Percentiles rank a stretch among this genome's conserved stretches.
Conservation (phyloP, 2,113 vertebrate genomes). For the Oophaga pumilio region DNA sequence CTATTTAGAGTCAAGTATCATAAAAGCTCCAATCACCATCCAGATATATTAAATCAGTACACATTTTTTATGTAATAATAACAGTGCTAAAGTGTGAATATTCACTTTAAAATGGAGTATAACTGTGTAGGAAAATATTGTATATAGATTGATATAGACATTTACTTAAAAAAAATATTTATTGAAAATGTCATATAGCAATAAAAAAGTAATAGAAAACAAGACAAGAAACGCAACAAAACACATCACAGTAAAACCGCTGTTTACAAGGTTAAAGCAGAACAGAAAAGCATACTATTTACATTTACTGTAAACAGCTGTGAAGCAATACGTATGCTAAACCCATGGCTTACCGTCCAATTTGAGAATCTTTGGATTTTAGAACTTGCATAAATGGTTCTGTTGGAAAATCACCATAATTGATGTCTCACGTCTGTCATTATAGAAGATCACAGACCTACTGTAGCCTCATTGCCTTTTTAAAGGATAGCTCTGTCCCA, state of each 20-base stretch:
- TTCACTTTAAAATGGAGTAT: background rate
- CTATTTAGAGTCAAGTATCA: no score
- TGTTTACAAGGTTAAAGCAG: constrained; percentile 64
- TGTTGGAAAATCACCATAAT: constrained; percentile 62
- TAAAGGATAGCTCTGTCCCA: background rate
- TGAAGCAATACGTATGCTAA: constrained; percentile 66
- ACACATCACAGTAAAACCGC: constrained; percentile 67
- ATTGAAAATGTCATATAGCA: constrained; percentile 74
- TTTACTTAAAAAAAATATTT: constrained; percentile 66
- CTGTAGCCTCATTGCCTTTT: background rate
- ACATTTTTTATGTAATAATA: no score
- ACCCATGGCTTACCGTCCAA: constrained; percentile 79
- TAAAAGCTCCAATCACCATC: no score
- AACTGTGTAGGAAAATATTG: background rate
- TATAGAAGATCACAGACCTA: background rate
- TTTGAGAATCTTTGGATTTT: constrained; percentile 68
- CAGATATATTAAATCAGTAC: no score
- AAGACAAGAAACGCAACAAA: constrained; percentile 73
- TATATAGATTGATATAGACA: background rate
- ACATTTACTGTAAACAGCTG: constrained; percentile 74
- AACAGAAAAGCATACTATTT: constrained; percentile 69
- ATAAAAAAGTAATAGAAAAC: constrained; percentile 79
- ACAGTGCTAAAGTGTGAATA: no score
- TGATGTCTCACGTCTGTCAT: constrained; percentile 57
- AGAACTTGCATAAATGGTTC: constrained; percentile 63